Conservation (phyloP, 2,888 invertebrate genomes). For the Anticlea derivata region DNA sequence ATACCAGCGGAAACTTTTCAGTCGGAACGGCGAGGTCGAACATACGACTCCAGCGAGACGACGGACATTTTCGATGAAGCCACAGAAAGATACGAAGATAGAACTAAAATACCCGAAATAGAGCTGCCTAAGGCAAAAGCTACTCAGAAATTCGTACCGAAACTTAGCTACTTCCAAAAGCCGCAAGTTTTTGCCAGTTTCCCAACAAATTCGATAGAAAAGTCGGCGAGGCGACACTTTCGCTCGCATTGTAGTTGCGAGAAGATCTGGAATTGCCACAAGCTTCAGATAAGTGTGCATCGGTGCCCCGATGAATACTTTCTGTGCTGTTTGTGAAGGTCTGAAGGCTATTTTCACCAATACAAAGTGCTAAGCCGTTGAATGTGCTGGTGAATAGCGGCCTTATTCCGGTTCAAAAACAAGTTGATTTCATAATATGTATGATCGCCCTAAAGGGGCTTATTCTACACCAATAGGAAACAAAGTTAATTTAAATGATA, state of each 20-base stretch:
- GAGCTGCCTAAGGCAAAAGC: conserved; percentile 37
- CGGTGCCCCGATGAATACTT: conserved; percentile 77
- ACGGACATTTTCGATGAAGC: conserved; percentile 36
- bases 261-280: conserved; percentile 77
- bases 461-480: no score
- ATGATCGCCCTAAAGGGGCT: no score
- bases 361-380: no score
- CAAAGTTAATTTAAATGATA: no score
- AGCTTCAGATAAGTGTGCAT: conserved; percentile 73
- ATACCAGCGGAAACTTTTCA: conserved; percentile 26
- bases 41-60: conserved; percentile 40
- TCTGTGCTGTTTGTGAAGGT: conserved; percentile 65
- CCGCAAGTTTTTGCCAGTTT: conserved; percentile 44
- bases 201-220: conserved; percentile 58
- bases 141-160: conserved; percentile 49
- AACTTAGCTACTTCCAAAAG: conserved; percentile 59
- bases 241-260: conserved; percentile 73
- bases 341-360: no score
- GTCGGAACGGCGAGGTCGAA: conserved; percentile 29
- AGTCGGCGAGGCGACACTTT: conserved; percentile 56
- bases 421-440: no score
- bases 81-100: conserved; percentile 44
- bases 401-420: no score
- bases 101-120: conserved; percentile 35
- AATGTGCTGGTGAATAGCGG: no score